phyloP scores from a whole-genome alignment of 2,797 vertebrate genomes.

The Enteromius thamalakanensis region DNA sequence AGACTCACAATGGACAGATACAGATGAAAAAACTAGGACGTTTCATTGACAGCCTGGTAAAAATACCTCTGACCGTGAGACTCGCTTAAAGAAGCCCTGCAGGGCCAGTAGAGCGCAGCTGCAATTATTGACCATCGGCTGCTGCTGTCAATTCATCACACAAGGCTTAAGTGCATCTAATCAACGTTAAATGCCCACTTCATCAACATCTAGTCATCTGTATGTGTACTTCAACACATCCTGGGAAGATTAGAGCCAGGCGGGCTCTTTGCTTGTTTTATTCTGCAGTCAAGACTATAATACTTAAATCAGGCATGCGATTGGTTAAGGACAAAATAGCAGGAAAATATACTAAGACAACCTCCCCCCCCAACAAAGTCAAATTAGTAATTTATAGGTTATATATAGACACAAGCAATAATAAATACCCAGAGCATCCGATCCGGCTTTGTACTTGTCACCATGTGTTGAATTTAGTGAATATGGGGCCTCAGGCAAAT shows the following conservation, averaged over 20 bases:
- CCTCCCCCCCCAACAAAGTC: no score
- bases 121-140: constrained; percentile 34
- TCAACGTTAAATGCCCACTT: constrained; percentile 70
- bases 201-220: constrained; percentile 62
- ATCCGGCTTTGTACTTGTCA: no score
- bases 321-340: no score
- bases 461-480: no score
- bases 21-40: constrained; percentile 21
- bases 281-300: constrained; percentile 11
- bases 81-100: neutral
- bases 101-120: constrained; percentile 11
- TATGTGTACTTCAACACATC: constrained; percentile 60
- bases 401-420: no score
- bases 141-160: constrained; percentile 73
- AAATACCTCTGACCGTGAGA: constrained; percentile 48
- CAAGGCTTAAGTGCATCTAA: constrained; percentile 71
- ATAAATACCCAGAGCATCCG: no score
- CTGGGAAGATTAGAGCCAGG: neutral
- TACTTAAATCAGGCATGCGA: neutral
- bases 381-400: no score
- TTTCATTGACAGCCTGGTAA: constrained; percentile 44
- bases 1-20: constrained; percentile 33
- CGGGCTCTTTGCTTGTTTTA: neutral
- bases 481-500: no score
- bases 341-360: no score